A percentile compares a stretch with the other conserved stretches of the same genome.
Conservation (phyloP, 2,113 vertebrate genomes). For the Ciconia maguari region DNA sequence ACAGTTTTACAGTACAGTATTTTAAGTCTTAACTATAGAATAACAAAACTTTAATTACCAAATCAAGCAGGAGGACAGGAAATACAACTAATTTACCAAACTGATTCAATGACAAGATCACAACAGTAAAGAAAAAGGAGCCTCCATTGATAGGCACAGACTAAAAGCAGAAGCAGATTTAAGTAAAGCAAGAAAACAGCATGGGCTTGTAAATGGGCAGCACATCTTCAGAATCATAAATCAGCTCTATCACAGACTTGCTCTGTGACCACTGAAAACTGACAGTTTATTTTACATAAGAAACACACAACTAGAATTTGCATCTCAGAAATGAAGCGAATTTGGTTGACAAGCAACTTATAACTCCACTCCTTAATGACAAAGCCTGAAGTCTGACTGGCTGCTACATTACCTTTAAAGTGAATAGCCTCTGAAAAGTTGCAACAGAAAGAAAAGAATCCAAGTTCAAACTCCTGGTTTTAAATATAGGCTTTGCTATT, state of each 20-base stretch:
- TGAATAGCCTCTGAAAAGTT: not conserved
- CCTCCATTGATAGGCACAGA: not conserved
- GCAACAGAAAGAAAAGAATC: not conserved
- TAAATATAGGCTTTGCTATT: not conserved
- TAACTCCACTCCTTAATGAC: not conserved
- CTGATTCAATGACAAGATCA: not conserved
- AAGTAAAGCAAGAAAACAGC: not conserved
- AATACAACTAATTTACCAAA: not conserved
- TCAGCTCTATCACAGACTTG: not conserved
- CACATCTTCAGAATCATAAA: not conserved
- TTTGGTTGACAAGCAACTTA: not conserved
- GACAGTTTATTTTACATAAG: not conserved
- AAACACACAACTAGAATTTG: not conserved
- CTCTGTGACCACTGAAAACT: not conserved
- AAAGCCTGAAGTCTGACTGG: not conserved
- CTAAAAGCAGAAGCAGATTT: not conserved
- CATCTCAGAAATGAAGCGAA: not conserved
- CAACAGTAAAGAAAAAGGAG: not conserved
- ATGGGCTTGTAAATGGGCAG: not conserved
- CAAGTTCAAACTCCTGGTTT: not conserved
- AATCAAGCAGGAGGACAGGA: not conserved
- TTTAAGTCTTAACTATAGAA: not conserved
- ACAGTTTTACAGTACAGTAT: not conserved
- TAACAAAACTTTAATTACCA: not conserved
- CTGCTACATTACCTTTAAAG: not conserved